Percentiles rank a stretch among this genome's conserved stretches.
These are phyloP conservation scores for Carterocephalus palaemon DNA, from an alignment of 2,888 invertebrate genomes.

Conservation along the genomic window DNA sequence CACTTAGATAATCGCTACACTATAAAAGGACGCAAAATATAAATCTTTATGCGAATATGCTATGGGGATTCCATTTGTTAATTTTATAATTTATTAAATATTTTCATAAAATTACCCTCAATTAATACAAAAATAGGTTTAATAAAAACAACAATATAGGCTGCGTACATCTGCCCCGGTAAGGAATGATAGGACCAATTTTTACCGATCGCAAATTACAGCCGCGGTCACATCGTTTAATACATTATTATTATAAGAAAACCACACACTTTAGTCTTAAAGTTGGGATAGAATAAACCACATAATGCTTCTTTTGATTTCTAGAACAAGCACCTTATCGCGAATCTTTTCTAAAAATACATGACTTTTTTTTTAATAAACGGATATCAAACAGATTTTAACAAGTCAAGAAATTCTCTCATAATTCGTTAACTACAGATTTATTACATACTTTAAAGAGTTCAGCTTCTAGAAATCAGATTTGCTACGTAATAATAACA, in stretches of 20 bases:
- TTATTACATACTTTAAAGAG: conserved; percentile 5
- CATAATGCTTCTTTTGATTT: conserved; percentile 7
- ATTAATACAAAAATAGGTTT: conserved; percentile 31
- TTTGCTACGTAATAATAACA: conserved; percentile 1
- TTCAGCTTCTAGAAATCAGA: conserved; percentile 14
- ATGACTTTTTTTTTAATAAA: conserved; percentile 11
- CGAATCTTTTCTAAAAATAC: conserved; percentile 17
- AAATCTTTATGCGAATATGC: conserved; percentile 26
- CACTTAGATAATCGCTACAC: conserved; percentile 26
- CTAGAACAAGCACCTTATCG: conserved; percentile 9
- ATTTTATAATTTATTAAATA: conserved; percentile 19
- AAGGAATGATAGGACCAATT: conserved; percentile 83
- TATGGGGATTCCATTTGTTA: conserved; percentile 13
- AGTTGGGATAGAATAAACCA: conserved; percentile 43
- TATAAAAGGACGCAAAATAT: conserved; percentile 27
- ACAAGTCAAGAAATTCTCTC: conserved; percentile 19
- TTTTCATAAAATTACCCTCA: conserved; percentile 26
- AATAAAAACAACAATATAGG: conserved; percentile 42
- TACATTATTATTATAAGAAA: conserved; percentile 32
- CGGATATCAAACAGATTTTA: conserved; percentile 23
- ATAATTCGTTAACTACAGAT: conserved; percentile 11
- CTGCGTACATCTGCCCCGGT: conserved; percentile 65
- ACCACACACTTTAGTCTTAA: conserved; percentile 53
- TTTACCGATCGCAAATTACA: conserved; percentile 76
- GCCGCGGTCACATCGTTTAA: conserved; percentile 42